These are phyloP conservation scores for Thunnus albacares DNA, from an alignment of 2,797 vertebrate species.

Conservation along the genomic window DNA sequence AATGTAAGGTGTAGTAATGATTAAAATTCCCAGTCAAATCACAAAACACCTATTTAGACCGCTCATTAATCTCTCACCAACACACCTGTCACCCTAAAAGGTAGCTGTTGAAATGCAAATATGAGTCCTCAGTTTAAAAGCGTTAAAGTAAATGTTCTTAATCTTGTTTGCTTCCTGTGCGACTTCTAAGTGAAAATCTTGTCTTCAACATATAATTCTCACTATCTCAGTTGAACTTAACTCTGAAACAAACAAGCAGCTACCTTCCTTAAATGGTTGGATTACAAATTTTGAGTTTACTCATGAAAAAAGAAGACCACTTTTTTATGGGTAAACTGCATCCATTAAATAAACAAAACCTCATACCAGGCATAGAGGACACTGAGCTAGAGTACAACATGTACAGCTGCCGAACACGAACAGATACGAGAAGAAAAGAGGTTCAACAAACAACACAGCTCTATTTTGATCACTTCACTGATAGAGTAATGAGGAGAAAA, in stretches of 20 bases:
- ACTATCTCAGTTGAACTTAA: not conserved
- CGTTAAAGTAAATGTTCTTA: not conserved
- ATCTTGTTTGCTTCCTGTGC: slow-evolving; percentile 6
- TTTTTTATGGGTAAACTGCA: not conserved
- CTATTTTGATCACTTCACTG: slow-evolving; percentile 10
- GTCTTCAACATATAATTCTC: not conserved
- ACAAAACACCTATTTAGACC: not conserved
- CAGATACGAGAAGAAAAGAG: slow-evolving; percentile 3
- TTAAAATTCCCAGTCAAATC: slow-evolving; percentile 18
- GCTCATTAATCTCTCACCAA: not conserved
- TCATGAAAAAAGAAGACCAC: no score
- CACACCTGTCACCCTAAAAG: not conserved
- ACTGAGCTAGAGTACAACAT: not conserved
- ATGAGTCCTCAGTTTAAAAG: slow-evolving; percentile 7
- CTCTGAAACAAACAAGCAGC: not conserved
- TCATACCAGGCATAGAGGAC: not conserved
- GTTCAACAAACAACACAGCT: not conserved
- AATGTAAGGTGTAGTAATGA: slow-evolving; percentile 39
- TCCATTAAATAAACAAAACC: not conserved
- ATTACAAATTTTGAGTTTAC: not conserved
- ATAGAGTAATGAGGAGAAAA: slow-evolving; percentile 42
- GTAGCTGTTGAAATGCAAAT: slow-evolving; percentile 25
- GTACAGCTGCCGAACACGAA: slow-evolving; percentile 4
- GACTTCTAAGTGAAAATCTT: not conserved
- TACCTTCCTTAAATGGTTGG: not conserved